Evolutionary conservation across 2,113 vertebrate genomes (phyloP).

Genomic region (Brachypodius melanocephalos): DNA sequence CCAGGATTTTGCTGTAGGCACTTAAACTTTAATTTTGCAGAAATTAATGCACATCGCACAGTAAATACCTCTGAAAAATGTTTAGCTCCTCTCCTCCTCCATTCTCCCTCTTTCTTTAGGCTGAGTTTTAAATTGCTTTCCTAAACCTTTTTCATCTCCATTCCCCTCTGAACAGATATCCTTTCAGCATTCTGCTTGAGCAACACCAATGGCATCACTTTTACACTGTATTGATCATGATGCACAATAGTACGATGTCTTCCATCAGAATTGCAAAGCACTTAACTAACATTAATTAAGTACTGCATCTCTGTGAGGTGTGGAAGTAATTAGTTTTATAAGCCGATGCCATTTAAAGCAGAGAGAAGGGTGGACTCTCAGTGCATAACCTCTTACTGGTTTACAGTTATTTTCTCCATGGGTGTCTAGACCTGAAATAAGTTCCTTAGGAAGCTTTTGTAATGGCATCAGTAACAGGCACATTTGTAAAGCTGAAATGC

Average conservation of each 20-base stretch:
- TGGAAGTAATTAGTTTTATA: conserved; percentile 6
- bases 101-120: neutral
- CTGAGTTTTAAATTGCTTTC: neutral
- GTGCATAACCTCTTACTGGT: neutral
- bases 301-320: neutral
- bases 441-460: neutral
- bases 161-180: neutral
- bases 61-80: neutral
- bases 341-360: neutral
- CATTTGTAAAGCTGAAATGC: neutral
- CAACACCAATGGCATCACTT: neutral
- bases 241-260: neutral
- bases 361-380: neutral
- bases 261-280: conserved; percentile 18
- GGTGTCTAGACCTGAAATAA: neutral
- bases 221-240: neutral
- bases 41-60: neutral
- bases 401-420: conserved; percentile 15
- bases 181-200: neutral
- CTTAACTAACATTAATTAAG: conserved; percentile 27
- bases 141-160: neutral
- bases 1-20: neutral
- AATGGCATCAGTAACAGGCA: neutral
- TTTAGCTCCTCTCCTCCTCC: neutral
- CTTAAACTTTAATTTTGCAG: neutral